Conservation (phyloP, 2,888 invertebrate genomes). For the Ceratothoa steindachneri region DNA sequence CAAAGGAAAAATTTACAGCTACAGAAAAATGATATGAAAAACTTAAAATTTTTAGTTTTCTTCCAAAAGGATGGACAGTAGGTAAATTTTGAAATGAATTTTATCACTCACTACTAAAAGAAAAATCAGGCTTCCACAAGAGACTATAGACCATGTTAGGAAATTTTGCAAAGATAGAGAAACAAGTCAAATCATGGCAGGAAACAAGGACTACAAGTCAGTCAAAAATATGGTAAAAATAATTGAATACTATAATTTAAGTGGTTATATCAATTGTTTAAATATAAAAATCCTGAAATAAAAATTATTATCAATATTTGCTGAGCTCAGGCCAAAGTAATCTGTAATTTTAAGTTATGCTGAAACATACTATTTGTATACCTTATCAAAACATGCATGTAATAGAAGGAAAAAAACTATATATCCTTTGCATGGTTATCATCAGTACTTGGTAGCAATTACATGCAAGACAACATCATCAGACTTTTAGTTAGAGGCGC, state of each 20-base stretch:
- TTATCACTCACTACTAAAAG: background rate
- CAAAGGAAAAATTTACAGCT: background rate
- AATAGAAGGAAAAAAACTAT: background rate
- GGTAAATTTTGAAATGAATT: background rate
- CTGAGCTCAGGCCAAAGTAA: background rate
- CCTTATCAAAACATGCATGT: background rate
- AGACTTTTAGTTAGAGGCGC: too few species aligned
- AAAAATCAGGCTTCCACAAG: background rate
- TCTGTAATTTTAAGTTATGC: background rate
- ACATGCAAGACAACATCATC: background rate
- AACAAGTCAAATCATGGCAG: background rate
- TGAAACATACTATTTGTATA: background rate
- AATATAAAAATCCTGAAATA: background rate
- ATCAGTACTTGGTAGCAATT: background rate
- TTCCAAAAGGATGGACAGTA: background rate
- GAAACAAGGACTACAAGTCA: background rate
- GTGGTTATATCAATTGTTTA: background rate
- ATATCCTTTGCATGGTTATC: background rate
- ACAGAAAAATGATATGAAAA: background rate
- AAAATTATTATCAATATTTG: background rate
- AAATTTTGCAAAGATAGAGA: background rate
- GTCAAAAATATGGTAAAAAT: background rate
- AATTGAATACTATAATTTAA: background rate
- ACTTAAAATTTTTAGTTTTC: too few species aligned
- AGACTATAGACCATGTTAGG: background rate